A percentile compares a stretch with the other conserved stretches of the same genome.
Conservation (phyloP, 2,797 vertebrate genomes). For the Platalea minor region DNA sequence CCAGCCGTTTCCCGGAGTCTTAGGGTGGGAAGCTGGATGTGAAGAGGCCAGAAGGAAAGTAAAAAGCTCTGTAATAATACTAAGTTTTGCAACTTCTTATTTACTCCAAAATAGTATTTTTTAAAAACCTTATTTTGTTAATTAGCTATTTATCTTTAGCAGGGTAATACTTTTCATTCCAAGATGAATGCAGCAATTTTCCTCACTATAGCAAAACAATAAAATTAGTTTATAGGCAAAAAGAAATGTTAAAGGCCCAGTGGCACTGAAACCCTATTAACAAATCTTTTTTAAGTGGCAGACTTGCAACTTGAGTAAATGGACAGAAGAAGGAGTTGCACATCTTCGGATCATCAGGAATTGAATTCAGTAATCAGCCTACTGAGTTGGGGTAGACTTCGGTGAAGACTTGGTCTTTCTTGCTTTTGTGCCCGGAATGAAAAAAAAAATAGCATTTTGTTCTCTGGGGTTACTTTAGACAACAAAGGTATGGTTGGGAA, state of each 20-base stretch:
- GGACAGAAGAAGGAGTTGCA: background rate
- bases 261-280: background rate
- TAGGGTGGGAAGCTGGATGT: rapidly evolving
- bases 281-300: constrained; percentile 54
- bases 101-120: background rate
- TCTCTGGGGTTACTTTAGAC: background rate
- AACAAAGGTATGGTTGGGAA: background rate
- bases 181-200: background rate
- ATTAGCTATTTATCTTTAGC: background rate
- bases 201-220: background rate
- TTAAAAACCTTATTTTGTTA: background rate
- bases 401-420: background rate
- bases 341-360: background rate
- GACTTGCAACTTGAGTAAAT: background rate
- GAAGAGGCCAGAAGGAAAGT: background rate
- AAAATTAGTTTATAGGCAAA: constrained; percentile 44
- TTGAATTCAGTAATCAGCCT: background rate
- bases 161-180: background rate
- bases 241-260: constrained; percentile 31
- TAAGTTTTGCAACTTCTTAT: background rate
- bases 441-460: background rate
- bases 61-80: background rate
- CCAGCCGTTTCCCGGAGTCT: background rate
- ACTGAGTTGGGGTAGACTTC: background rate
- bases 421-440: rapidly evolving